Base-by-base conservation (phyloP, 2,888 invertebrate genomes). In the Aphrophora alni region DNA sequence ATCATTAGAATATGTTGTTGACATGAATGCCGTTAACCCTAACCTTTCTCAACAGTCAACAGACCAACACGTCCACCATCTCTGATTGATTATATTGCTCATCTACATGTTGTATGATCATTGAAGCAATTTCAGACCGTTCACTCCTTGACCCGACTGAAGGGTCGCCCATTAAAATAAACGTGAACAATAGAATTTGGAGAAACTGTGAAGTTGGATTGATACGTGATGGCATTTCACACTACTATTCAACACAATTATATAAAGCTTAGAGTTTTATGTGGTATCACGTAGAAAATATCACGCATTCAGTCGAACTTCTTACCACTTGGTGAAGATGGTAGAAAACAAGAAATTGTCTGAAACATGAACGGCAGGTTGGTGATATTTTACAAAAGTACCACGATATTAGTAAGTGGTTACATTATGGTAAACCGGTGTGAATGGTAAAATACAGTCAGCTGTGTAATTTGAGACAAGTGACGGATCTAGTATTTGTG, bases 161-260 rank as follows among this genome's bases (percentile, higher is more conserved):
- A 59, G 59, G 59, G 59, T 59, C 59, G 59, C 5, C 21, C n/a
- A n/a, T n/a, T n/a, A n/a, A n/a, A n/a, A n/a, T n/a, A n/a, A 5
- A 59, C 59, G 59, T 59, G 59, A 59, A n/a, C n/a, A n/a, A n/a
- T n/a, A n/a, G n/a, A n/a, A 59, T 59, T 59, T 59, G 59, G 59
- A 21, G 21, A 14, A 21, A 59, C 3, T 33, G 33, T 33, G 33
- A 33, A 33, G 33, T 33, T 5, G 33, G 33, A 33, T 33, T 21
- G 59, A 3, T 59, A 59, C 59, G 59, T 59, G 59, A 3, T 21
- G 59, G 59, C 21, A 59, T 59, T 59, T 59, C 59, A 21, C 59
- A 59, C 59, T 59, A 59, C 59, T 59, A 59, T 59, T 10, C 21
- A 59, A 21, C 59, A n/a, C 59, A 59, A 59, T 59, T 21, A 59